Evolutionary conservation across 2,888 invertebrate genomes (phyloP).

Genomic region (Orthosia cruda): DNA sequence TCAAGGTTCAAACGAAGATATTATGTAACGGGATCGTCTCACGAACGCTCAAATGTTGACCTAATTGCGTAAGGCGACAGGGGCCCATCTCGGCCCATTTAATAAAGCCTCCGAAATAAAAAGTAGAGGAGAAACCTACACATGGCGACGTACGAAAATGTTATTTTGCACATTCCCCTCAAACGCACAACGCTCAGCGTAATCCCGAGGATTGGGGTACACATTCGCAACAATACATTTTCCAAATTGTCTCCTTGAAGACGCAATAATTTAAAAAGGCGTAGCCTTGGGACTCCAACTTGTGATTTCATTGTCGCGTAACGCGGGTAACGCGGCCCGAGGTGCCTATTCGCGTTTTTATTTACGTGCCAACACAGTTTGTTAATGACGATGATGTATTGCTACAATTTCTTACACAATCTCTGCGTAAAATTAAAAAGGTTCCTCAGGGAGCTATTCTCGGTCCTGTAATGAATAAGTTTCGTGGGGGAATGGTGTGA

Average conservation of each 20-base stretch:
- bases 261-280: constrained; percentile 87
- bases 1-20: constrained; percentile 53
- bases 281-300: constrained; percentile 66
- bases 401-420: constrained; percentile 50
- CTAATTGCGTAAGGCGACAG: constrained; percentile 66
- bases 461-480: constrained; percentile 47
- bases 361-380: constrained; percentile 63
- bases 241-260: constrained; percentile 87
- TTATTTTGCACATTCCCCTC: constrained; percentile 82
- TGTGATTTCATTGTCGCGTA: constrained; percentile 71
- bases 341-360: constrained; percentile 68
- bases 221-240: constrained; percentile 84
- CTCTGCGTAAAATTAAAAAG: constrained; percentile 66
- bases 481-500: constrained; percentile 36
- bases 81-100: constrained; percentile 62
- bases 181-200: constrained; percentile 78
- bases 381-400: constrained; percentile 69
- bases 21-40: constrained; percentile 48
- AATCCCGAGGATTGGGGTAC: constrained; percentile 82
- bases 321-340: constrained; percentile 68
- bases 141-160: constrained; percentile 78
- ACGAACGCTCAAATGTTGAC: constrained; percentile 61
- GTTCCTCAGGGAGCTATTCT: constrained; percentile 50
- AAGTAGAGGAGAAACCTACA: constrained; percentile 65
- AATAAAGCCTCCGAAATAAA: constrained; percentile 71